Evolutionary conservation across 2,888 invertebrate genomes (phyloP).

Genomic region (Labia minor): DNA sequence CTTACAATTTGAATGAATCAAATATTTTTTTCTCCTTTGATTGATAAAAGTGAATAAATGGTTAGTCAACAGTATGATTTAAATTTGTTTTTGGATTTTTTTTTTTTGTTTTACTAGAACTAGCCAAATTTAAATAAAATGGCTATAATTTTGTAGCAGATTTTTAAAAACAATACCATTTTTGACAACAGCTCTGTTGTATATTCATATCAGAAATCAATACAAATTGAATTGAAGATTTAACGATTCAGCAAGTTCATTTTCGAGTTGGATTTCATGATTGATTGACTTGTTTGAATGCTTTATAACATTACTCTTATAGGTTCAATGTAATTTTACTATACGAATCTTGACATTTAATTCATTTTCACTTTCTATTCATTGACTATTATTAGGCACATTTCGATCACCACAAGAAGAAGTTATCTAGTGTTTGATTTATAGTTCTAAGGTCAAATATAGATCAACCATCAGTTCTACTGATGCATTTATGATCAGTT

Average conservation of each 20-base stretch:
- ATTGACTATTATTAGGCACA: neutral
- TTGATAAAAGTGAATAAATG: too few species aligned
- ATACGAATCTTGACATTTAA: neutral
- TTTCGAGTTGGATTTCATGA: neutral
- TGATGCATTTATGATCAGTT: too few species aligned
- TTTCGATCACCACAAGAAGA: neutral
- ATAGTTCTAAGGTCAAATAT: neutral
- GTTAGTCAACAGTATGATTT: too few species aligned
- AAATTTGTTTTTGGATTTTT: neutral
- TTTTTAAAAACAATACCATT: neutral
- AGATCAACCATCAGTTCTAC: neutral
- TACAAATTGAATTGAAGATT: conserved; percentile 1
- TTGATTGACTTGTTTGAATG: conserved; percentile 7
- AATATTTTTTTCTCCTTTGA: too few species aligned
- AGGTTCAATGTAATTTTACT: neutral
- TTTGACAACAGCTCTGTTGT: neutral
- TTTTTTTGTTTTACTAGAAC: neutral
- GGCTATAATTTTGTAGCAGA: neutral
- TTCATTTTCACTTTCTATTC: neutral
- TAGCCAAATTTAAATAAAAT: neutral
- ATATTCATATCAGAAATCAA: conserved; percentile 1
- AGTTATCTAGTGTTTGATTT: neutral
- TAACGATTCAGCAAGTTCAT: conserved; percentile 13
- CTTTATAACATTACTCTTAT: neutral
- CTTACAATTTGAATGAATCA: too few species aligned